Conservation (phyloP, 2,888 invertebrate genomes). For the Tinea trinotella region DNA sequence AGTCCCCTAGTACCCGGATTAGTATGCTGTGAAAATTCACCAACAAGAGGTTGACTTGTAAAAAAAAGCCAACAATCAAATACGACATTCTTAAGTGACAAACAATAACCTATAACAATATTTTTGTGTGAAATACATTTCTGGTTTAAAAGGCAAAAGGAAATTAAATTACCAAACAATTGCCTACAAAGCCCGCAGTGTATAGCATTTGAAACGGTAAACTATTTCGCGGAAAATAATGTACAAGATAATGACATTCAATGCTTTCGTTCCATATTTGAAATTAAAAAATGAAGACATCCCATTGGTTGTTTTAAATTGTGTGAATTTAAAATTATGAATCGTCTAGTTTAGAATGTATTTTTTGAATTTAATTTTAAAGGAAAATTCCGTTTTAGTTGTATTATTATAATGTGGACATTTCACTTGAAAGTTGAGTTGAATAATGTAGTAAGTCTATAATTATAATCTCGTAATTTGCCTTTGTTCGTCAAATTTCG, state of each 20-base stretch:
- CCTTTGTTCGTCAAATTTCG: constrained; percentile 1
- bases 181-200: not conserved
- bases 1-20: no score
- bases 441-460: constrained; percentile 8
- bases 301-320: not conserved
- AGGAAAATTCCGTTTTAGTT: not conserved
- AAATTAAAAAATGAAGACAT: constrained; percentile 29
- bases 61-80: no score
- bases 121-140: no score
- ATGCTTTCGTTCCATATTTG: constrained; percentile 36
- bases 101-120: no score
- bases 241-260: constrained; percentile 33
- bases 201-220: not conserved
- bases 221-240: not conserved
- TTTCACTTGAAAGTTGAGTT: constrained; percentile 1
- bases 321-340: constrained; percentile 1
- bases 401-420: not conserved
- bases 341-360: not conserved
- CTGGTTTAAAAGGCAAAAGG: no score
- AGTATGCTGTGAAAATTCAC: no score
- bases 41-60: no score
- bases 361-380: not conserved
- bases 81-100: no score
- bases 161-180: no score
- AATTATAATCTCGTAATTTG: constrained; percentile 7